Percentiles rank a stretch among this genome's conserved stretches.
Conservation (phyloP, 2,888 invertebrate genomes). For the Malthinus seriepunctatus region DNA sequence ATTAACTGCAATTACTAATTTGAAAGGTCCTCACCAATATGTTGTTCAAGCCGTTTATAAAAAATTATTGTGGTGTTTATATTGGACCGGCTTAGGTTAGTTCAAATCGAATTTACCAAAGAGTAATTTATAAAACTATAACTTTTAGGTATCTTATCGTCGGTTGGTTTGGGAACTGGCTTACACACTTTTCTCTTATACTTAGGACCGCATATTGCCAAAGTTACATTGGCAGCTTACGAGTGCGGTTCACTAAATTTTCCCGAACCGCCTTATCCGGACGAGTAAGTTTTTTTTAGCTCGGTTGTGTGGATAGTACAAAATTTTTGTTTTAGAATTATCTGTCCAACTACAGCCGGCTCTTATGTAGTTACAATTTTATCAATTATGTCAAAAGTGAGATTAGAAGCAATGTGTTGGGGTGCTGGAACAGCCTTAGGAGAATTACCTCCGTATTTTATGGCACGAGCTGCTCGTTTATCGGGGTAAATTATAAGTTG, state of each 20-base stretch:
- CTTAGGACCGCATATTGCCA: constrained; percentile 98
- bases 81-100: constrained; percentile 53
- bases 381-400: constrained; percentile 93
- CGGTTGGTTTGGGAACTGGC: constrained; percentile 97
- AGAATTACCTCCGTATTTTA: constrained; percentile 98
- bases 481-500: constrained; percentile 54
- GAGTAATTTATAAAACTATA: not conserved
- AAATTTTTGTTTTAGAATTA: constrained; percentile 67
- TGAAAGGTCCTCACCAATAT: constrained; percentile 68
- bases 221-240: constrained; percentile 97
- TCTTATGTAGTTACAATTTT: constrained; percentile 77
- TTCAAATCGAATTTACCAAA: not conserved
- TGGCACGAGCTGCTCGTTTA: constrained; percentile 92
- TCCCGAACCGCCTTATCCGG: constrained; percentile 97
- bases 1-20: constrained; percentile 60
- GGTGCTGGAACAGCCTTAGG: constrained; percentile 98
- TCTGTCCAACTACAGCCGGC: constrained; percentile 81
- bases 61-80: constrained; percentile 50
- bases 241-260: constrained; percentile 95
- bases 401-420: constrained; percentile 98
- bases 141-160: constrained; percentile 83
- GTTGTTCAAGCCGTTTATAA: constrained; percentile 59
- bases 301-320: no score
- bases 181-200: constrained; percentile 98
- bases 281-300: constrained; percentile 76